These are phyloP conservation scores for Chelonoidis abingdonii DNA, from an alignment of 2,113 vertebrate species.

Conservation along the genomic window DNA sequence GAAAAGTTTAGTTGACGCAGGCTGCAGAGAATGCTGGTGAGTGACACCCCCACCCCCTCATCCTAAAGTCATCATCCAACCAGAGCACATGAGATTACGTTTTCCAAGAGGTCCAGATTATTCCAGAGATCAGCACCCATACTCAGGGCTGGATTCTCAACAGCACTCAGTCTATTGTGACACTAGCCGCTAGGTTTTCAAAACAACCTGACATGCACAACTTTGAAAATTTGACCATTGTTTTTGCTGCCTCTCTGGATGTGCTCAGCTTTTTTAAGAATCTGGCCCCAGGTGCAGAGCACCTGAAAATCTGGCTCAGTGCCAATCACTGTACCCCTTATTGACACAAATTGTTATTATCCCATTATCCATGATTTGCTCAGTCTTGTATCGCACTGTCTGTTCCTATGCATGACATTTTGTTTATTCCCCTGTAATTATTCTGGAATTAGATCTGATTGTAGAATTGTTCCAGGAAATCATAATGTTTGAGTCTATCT, in stretches of 20 bases:
- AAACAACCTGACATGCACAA: no score
- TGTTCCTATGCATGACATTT: neutral
- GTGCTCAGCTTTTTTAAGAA: no score
- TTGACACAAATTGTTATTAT: neutral
- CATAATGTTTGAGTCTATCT: neutral
- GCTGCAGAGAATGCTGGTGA: neutral
- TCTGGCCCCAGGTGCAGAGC: neutral
- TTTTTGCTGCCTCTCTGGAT: no score
- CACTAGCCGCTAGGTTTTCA: no score
- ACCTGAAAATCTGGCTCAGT: neutral
- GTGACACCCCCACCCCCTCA: neutral
- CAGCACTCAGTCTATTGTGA: no score
- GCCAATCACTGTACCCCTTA: neutral
- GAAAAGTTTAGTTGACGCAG: neutral
- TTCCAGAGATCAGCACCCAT: no score
- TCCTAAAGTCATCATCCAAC: neutral
- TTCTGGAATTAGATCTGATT: neutral
- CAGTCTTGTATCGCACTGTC: neutral
- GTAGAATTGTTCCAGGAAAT: neutral
- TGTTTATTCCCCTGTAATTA: neutral
- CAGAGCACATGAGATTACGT: neutral
- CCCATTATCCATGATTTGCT: neutral
- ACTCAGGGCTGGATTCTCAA: no score
- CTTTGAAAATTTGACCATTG: no score
- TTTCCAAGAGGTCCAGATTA: neutral